Base-by-base conservation (phyloP, 2,888 invertebrate species). In the Leucophenga maculata region DNA sequence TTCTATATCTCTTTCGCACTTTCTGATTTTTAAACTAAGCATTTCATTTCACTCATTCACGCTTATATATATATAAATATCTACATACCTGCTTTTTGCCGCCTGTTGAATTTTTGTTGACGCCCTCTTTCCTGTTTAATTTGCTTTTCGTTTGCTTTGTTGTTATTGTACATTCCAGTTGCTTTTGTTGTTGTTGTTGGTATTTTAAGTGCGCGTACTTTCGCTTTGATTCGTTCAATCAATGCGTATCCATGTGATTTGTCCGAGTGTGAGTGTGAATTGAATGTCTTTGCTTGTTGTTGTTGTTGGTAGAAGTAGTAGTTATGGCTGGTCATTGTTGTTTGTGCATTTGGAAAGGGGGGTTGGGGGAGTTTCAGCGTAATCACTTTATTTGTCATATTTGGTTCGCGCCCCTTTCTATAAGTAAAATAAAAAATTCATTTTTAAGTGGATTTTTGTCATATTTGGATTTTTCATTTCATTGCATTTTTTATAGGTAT, bases 201-300 rank as follows among this genome's bases (percentile, higher is more conserved):
- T 81, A 83, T 84, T 84, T 84, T 84, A 83, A 82, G 83, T 84
- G 84, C 82, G 8, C 80, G 77, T 81, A 84, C 81, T 64, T 64
- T 68, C 82, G 84, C 83, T 82, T 84, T 83, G 84, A 82, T 84
- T 84, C 83, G 83, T 83, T 81, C 78, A 82, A 82, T 84, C 81
- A 84, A 84, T 81, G 84, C 84, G 77, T 71, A 76, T 72, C 73
- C 73, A 72, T 72, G 72, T 72, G 69, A 69, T 72, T 73, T 68
- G 20, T 44, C 22, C 13, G 62, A 64, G 62, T 62, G 14, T 11
- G 22, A 14, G 18, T 20, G 44, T 13, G 18, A 13, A n/a, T 11
- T 50, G 39, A 11, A 20, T 6, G 55, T 20, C 3, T 6, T 55
- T 22, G 26, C 9, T 55, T 13, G 55, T 55, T 20, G 6, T 13